Evolutionary conservation across 2,888 invertebrate genomes (phyloP).

Genomic region (Furcula furcula): DNA sequence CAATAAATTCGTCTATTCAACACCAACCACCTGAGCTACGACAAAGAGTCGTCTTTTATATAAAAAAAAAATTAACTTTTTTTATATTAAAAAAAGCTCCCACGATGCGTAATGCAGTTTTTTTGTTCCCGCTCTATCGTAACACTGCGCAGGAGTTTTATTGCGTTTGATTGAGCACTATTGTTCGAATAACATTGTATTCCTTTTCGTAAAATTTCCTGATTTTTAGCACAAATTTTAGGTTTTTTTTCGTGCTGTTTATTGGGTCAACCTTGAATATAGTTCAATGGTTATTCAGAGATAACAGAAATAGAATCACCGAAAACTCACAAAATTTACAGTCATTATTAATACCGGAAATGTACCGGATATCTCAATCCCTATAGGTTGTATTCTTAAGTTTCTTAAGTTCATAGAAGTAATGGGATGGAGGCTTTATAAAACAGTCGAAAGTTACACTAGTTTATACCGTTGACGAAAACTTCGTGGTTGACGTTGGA

Average conservation of each 20-base stretch:
- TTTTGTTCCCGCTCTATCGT: conserved; percentile 33
- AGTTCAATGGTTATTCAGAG: no score
- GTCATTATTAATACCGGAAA: no score
- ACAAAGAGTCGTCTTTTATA: conserved; percentile 56
- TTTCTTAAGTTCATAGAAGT: no score
- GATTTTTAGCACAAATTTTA: background rate
- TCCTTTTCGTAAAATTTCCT: conserved; percentile 6
- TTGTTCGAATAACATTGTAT: conserved; percentile 32
- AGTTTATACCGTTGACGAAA: no score
- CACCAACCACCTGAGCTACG: conserved; percentile 54
- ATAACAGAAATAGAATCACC: no score
- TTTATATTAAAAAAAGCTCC: conserved; percentile 60
- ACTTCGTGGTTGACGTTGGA: no score
- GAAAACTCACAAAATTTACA: no score
- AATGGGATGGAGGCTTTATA: no score
- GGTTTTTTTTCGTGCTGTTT: background rate
- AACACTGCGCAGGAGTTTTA: conserved; percentile 41
- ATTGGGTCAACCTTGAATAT: no score
- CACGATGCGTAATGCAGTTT: conserved; percentile 62
- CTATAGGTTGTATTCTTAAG: no score
- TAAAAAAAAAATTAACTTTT: conserved; percentile 46
- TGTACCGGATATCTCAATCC: no score
- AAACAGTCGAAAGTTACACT: no score
- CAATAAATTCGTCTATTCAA: conserved; percentile 40
- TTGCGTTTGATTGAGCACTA: conserved; percentile 49